Evolutionary conservation across 2,888 invertebrate genomes (phyloP).

Genomic region (Euproctis similis): DNA sequence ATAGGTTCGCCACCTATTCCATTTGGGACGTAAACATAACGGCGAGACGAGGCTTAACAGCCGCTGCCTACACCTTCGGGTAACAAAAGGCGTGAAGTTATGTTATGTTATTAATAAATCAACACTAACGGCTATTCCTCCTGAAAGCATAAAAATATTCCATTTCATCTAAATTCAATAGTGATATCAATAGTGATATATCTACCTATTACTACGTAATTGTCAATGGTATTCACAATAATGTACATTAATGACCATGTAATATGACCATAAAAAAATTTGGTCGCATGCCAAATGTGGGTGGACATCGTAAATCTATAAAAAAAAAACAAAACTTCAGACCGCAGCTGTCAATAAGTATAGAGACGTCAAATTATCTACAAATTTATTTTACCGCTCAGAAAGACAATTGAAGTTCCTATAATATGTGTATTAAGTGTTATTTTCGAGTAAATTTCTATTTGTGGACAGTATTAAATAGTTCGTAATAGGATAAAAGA

Average conservation of each 20-base stretch:
- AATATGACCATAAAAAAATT: slow-evolving; percentile 36
- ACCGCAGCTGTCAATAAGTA: slow-evolving; percentile 65
- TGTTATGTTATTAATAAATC: too few species aligned
- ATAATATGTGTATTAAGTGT: slow-evolving; percentile 6
- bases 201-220: not conserved
- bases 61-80: too few species aligned
- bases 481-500: slow-evolving; percentile 30
- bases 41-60: too few species aligned
- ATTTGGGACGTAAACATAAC: too few species aligned
- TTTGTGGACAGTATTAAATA: not conserved
- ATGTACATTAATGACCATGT: slow-evolving; percentile 36
- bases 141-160: too few species aligned
- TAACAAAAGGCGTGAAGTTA: too few species aligned
- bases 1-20: too few species aligned
- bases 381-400: slow-evolving; percentile 16
- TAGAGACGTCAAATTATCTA: slow-evolving; percentile 47
- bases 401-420: slow-evolving; percentile 7
- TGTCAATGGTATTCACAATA: slow-evolving; percentile 30
- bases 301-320: slow-evolving; percentile 47
- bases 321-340: slow-evolving; percentile 51
- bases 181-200: not conserved
- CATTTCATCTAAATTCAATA: too few species aligned
- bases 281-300: slow-evolving; percentile 40
- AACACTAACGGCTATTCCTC: too few species aligned
- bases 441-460: slow-evolving; percentile 10